Percentiles rank a stretch among this genome's conserved stretches.
phyloP scores from a whole-genome alignment of 2,888 invertebrate genomes.

The Cephus pygmeus region DNA sequence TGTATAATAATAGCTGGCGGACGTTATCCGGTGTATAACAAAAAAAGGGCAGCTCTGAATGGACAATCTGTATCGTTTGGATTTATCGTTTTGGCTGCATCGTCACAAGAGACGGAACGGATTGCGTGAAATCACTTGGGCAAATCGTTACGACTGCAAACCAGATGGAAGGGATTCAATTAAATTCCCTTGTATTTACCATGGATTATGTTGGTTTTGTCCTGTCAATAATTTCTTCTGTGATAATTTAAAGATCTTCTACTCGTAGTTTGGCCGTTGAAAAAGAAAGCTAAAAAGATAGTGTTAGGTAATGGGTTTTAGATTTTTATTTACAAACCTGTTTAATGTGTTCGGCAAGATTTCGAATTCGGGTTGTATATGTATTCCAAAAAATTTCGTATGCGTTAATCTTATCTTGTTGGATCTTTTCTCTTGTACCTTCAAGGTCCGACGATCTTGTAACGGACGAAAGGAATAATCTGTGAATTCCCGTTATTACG shows the following conservation, averaged over 20 bases:
- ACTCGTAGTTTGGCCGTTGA: not conserved
- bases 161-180: not conserved
- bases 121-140: not conserved
- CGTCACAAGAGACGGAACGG: not conserved
- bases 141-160: not conserved
- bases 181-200: not conserved
- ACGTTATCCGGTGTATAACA: not conserved
- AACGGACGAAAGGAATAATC: not conserved
- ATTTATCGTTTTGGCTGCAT: not conserved
- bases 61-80: not conserved
- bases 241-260: not conserved
- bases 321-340: too few relatives aligned
- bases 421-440: not conserved
- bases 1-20: not conserved
- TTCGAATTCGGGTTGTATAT: not conserved
- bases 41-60: not conserved
- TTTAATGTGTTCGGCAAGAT: too few relatives aligned
- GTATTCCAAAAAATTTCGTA: not conserved
- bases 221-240: not conserved
- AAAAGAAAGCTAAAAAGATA: too few relatives aligned
- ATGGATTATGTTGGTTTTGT: not conserved
- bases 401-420: not conserved
- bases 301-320: too few relatives aligned
- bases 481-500: not conserved
- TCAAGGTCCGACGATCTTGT: not conserved